Evolutionary conservation across 2,113 vertebrate species (phyloP).

Genomic region (Neomonachus schauinslandi): DNA sequence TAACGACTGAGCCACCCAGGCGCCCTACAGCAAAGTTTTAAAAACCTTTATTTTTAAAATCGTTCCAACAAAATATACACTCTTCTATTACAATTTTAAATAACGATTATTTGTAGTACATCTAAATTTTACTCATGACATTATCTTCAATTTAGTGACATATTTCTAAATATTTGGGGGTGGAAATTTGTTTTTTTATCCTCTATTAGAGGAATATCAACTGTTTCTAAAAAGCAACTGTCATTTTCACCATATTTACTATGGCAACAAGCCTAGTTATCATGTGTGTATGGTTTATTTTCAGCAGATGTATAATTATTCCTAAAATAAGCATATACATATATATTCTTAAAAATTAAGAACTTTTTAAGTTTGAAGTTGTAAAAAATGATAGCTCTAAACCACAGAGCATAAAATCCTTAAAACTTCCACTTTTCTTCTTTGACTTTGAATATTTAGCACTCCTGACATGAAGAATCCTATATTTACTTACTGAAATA

Average conservation of each 20-base stretch:
- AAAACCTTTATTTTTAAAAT: background rate
- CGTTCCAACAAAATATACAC: background rate
- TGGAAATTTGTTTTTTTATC: background rate
- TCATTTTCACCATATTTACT: background rate
- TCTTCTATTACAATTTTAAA: background rate
- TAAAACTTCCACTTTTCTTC: background rate
- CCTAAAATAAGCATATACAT: background rate
- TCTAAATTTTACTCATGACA: background rate
- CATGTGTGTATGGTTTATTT: background rate
- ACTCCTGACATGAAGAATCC: background rate
- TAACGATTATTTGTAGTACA: background rate
- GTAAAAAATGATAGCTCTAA: background rate
- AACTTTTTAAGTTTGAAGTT: background rate
- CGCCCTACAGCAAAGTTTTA: background rate
- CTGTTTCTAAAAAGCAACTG: background rate
- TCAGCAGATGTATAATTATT: background rate
- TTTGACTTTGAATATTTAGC: background rate
- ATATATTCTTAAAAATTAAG: background rate
- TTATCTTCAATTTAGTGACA: background rate
- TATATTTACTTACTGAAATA: background rate
- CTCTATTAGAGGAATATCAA: background rate
- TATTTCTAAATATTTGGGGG: background rate
- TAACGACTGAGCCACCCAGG: no score
- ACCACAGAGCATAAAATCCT: background rate
- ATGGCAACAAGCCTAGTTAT: background rate